Conservation (phyloP, 1,140 invertebrate genomes). For the Leptestheria dahalacensis region DNA sequence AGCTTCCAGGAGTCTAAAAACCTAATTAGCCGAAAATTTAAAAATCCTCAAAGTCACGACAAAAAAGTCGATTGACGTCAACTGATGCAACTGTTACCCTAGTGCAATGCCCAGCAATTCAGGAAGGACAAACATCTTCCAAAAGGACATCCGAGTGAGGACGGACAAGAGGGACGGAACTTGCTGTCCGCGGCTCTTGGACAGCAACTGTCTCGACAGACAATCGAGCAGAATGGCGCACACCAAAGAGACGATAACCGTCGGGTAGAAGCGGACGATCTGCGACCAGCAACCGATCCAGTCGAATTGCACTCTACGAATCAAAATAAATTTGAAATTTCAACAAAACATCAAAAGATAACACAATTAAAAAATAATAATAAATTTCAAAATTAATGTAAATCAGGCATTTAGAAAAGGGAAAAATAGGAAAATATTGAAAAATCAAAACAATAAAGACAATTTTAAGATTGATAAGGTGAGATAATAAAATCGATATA, state of each 20-base stretch:
- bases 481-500: not conserved
- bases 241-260: slow-evolving; percentile 8
- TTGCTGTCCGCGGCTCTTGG: not conserved
- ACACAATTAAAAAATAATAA: not conserved
- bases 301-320: not conserved
- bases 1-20: not conserved
- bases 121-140: not conserved
- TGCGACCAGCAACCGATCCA: slow-evolving; percentile 10
- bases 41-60: too few relatives aligned
- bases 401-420: slow-evolving; percentile 4
- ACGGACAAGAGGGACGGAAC: not conserved
- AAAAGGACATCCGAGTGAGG: not conserved
- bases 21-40: too few relatives aligned
- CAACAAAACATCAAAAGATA: not conserved
- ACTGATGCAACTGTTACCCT: not conserved
- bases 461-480: not conserved
- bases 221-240: slow-evolving; percentile 4
- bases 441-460: slow-evolving; percentile 8
- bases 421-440: not conserved
- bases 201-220: not conserved
- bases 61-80: not conserved
- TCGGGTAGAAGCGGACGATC: slow-evolving; percentile 12
- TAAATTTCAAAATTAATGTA: not conserved
- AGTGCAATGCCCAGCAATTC: not conserved
- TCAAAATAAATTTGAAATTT: not conserved